Conservation (phyloP, 2,888 invertebrate genomes). For the Eucera pruinosa region DNA sequence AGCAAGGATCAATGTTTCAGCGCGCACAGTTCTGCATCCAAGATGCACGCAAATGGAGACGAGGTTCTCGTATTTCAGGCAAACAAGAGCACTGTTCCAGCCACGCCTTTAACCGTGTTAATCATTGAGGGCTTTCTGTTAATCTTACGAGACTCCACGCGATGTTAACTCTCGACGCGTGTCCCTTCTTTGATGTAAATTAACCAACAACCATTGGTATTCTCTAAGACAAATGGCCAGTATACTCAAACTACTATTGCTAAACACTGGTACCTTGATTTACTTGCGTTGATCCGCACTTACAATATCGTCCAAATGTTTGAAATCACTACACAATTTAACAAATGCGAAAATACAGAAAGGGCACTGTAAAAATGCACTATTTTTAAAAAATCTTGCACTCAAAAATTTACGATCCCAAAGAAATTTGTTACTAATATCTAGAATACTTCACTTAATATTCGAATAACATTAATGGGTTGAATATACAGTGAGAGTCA, state of each 20-base stretch:
- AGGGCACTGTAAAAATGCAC: too few species aligned
- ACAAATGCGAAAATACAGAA: too few species aligned
- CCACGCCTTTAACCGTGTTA: constrained; percentile 36
- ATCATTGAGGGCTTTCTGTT: constrained; percentile 36
- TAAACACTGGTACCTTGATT: not conserved
- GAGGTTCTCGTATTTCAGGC: constrained; percentile 16
- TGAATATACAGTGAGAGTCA: too few species aligned
- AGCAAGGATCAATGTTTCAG: constrained; percentile 45
- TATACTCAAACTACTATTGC: not conserved
- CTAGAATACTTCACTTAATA: too few species aligned
- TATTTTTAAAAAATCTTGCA: too few species aligned
- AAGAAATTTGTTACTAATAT: too few species aligned
- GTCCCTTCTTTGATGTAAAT: constrained; percentile 4
- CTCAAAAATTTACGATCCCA: too few species aligned
- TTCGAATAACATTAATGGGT: too few species aligned
- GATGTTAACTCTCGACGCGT: not conserved
- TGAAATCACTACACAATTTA: too few species aligned
- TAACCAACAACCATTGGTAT: not conserved
- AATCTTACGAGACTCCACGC: constrained; percentile 16
- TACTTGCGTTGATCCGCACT: not conserved
- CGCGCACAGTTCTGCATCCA: constrained; percentile 20
- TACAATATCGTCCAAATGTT: too few species aligned
- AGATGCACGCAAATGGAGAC: constrained; percentile 37
- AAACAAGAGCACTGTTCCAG: constrained; percentile 1
- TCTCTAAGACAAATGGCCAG: not conserved